Conservation (phyloP, 2,113 vertebrate genomes). For the Nestor notabilis region DNA sequence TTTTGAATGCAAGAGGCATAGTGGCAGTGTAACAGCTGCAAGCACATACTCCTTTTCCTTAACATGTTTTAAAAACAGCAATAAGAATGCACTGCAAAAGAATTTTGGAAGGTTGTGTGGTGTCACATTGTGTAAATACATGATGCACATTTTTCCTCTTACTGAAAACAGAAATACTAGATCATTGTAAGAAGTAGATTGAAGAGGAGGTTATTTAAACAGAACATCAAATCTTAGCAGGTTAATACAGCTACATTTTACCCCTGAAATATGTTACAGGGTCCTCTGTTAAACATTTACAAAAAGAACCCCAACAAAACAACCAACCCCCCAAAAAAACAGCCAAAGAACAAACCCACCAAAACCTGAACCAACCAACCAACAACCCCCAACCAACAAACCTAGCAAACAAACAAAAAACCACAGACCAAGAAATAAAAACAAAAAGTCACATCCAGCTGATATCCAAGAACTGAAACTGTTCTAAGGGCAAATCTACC, state of each 20-base stretch:
- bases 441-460: fast-evolving
- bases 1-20: not conserved
- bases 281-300: not conserved
- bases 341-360: not conserved
- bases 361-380: not conserved
- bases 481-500: not conserved
- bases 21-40: not conserved
- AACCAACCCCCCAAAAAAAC: not conserved
- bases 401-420: not conserved
- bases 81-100: not conserved
- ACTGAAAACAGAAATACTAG: not conserved
- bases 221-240: not conserved
- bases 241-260: not conserved
- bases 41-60: not conserved
- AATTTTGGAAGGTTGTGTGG: not conserved
- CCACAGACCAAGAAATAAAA: not conserved
- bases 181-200: not conserved
- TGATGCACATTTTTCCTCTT: not conserved
- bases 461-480: not conserved
- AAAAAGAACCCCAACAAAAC: not conserved
- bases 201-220: not conserved
- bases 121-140: not conserved
- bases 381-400: not conserved
- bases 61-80: not conserved
- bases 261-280: not conserved